Base-by-base conservation (phyloP, 2,888 invertebrate genomes). In the Cerastis rubricosa region DNA sequence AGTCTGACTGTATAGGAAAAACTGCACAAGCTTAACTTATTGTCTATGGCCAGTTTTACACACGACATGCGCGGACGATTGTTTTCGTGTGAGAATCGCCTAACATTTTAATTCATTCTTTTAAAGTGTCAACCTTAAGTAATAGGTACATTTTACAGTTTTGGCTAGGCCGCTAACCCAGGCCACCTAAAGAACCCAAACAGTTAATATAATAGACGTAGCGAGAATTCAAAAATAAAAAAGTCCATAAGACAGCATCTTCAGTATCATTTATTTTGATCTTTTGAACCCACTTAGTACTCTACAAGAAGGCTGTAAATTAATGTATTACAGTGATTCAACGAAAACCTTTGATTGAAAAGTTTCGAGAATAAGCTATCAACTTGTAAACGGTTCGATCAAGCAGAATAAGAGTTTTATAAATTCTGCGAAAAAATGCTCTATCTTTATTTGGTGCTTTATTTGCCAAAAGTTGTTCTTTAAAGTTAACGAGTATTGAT, bases 361-460 rank as follows among this genome's bases (percentile, higher is more conserved):
- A 35, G 8, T 43, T 35, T 5, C 17, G 17, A 45, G 19, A 77
- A 43, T 19, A 43, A 51, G 19, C 29, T 51, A 49, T n/a, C 1
- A 29, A 76, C 19, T 43, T 29, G n/a, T 74, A 19, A 61, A 49
- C n/a, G 19, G 43, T 74, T 74, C 3, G 7, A 51, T 75, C 22
- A 25, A 47, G 43, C 25, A 73, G 22, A 76, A n/a, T 29, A 12
- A 35, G 17, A 45, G 25, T 29, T 51, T 7, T 19, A 25, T 35
- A 3, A 14, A 45, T 64, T 64, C 17, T 22, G 6, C 5, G 61
- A 43, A 74, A 49, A 49, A 51, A 4, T 9, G 0, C 12, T 51
- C 0, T 4, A 12, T 51, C 9, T 71, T 72, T 51, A 25, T 40
- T 22, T 51, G 40, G 22, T 72, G 11, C 11, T 71, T 29, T 11